Conservation (phyloP, 2,113 vertebrate species). For the Toxotes chatareus region DNA sequence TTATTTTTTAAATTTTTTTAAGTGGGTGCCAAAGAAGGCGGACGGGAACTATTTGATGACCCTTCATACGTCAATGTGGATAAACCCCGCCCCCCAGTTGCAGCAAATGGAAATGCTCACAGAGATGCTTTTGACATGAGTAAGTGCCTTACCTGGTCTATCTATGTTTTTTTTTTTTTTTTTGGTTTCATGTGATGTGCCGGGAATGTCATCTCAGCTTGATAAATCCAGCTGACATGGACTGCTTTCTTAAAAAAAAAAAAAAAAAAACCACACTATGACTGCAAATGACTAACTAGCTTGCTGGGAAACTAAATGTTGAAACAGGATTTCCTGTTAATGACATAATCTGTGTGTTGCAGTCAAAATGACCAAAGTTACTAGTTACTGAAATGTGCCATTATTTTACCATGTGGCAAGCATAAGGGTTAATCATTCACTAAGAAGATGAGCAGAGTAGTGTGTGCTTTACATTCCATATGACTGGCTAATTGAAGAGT, state of each 20-base stretch:
- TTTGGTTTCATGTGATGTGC: neutral
- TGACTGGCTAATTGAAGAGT: constrained; percentile 50
- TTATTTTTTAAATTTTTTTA: constrained; percentile 15
- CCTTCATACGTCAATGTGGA: constrained; percentile 98
- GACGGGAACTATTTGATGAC: constrained; percentile 90
- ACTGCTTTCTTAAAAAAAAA: constrained; percentile 1
- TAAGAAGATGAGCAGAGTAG: constrained; percentile 20
- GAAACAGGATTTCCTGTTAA: constrained; percentile 6
- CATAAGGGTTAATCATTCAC: constrained; percentile 34
- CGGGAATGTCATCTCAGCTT: neutral
- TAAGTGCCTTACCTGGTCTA: constrained; percentile 71
- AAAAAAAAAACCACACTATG: neutral
- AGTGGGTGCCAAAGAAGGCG: constrained; percentile 81
- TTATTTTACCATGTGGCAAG: constrained; percentile 18
- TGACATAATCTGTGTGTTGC: constrained; percentile 14
- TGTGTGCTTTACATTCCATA: constrained; percentile 42
- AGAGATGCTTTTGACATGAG: constrained; percentile 97
- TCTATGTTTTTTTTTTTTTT: neutral
- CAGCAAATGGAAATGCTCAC: constrained; percentile 90
- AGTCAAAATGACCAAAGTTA: constrained; percentile 12
- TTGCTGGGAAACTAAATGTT: constrained; percentile 10
- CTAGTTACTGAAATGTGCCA: neutral
- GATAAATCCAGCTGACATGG: neutral
- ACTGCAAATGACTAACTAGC: neutral
- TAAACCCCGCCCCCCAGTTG: constrained; percentile 85